Percentiles rank a stretch among this genome's conserved stretches.
These are phyloP conservation scores for Phalacrocorax brasilianus DNA, from an alignment of 2,113 vertebrate genomes.

Conservation along the genomic window DNA sequence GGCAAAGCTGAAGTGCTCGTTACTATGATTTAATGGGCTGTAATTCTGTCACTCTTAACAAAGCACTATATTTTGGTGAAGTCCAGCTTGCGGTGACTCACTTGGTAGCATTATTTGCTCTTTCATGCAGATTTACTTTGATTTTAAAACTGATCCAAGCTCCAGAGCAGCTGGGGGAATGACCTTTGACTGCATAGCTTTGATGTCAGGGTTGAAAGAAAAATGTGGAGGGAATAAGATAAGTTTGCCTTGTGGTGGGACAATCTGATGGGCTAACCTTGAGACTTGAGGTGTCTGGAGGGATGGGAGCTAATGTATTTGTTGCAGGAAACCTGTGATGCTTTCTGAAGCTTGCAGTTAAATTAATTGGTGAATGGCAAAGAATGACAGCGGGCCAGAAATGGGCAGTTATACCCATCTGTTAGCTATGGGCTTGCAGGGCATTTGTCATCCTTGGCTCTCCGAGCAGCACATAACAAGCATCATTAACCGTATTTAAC, in stretches of 20 bases:
- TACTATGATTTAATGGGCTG: background rate
- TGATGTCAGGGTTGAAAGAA: background rate
- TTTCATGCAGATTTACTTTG: background rate
- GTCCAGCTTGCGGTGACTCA: background rate
- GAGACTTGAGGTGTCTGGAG: background rate
- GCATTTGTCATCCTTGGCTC: background rate
- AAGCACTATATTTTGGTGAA: background rate
- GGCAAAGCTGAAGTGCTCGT: background rate
- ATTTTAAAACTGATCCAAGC: background rate
- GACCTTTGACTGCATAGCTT: background rate
- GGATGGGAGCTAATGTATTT: background rate
- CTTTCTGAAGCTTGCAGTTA: background rate
- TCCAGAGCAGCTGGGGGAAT: background rate
- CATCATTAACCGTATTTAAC: background rate
- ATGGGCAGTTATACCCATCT: background rate
- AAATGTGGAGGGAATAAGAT: background rate
- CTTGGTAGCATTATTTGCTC: background rate
- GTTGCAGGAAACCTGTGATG: background rate
- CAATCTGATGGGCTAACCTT: background rate
- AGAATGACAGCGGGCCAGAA: background rate
- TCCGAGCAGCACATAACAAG: background rate
- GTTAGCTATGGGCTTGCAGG: background rate
- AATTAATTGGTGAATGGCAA: background rate
- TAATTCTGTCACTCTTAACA: background rate
- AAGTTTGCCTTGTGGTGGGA: background rate